These are phyloP conservation scores for Cardinalis cardinalis DNA, from an alignment of 2,113 vertebrate genomes.

Conservation along the genomic window DNA sequence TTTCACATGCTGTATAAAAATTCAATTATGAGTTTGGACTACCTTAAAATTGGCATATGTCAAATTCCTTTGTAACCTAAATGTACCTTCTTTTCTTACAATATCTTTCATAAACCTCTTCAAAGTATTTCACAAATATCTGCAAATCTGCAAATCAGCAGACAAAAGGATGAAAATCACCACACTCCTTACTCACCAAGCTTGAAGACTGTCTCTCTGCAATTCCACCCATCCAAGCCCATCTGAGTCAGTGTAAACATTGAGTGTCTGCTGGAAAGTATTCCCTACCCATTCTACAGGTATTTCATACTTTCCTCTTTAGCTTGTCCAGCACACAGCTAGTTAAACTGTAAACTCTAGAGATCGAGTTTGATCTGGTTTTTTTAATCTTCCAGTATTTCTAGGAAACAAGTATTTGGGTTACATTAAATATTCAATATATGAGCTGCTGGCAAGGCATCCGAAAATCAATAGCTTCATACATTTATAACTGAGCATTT, in stretches of 20 bases:
- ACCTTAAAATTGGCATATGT: background rate
- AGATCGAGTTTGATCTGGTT: background rate
- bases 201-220: background rate
- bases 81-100: background rate
- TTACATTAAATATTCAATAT: constrained; percentile 48
- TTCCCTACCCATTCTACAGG: background rate
- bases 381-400: background rate
- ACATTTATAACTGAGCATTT: constrained; percentile 29
- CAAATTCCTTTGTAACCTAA: background rate
- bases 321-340: background rate
- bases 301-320: background rate
- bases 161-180: background rate
- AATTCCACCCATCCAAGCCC: background rate
- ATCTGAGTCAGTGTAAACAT: background rate
- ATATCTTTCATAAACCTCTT: background rate
- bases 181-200: background rate
- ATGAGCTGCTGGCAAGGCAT: constrained; percentile 23
- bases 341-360: background rate
- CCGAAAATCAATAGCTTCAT: constrained; percentile 49
- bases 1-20: background rate
- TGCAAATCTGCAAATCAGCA: background rate
- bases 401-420: constrained; percentile 52
- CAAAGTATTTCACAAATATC: background rate
- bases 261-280: background rate
- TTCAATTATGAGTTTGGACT: background rate